Percentiles rank a stretch among this genome's conserved stretches.
Conservation (phyloP, 2,888 invertebrate genomes). For the Caenorhabditis afra region DNA sequence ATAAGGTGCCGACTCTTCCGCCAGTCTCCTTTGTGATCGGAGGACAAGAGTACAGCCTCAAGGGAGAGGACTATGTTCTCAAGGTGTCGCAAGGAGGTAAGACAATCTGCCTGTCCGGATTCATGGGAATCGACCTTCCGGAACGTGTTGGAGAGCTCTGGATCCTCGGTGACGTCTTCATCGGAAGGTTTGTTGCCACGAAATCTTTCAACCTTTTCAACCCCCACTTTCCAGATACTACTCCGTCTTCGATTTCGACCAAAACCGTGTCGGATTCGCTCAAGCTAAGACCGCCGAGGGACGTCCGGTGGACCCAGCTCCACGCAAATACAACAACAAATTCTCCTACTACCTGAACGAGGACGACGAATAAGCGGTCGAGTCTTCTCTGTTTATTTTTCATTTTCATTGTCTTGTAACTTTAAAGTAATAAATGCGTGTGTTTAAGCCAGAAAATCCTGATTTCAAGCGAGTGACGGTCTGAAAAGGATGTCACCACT, state of each 20-base stretch:
- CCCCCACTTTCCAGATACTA: constrained; percentile 77
- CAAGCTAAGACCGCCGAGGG: constrained; percentile 72
- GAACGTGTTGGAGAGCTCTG: constrained; percentile 91
- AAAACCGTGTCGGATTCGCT: constrained; percentile 78
- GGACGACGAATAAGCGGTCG: constrained; percentile 20
- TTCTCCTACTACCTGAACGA: not conserved
- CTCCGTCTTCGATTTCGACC: constrained; percentile 79
- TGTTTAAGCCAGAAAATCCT: not conserved
- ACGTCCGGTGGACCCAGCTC: constrained; percentile 52
- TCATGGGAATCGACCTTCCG: constrained; percentile 96
- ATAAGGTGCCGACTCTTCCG: constrained; percentile 88
- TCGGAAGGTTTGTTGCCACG: constrained; percentile 82
- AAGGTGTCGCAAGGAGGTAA: constrained; percentile 89
- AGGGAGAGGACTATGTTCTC: constrained; percentile 89
- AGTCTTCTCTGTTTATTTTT: not conserved
- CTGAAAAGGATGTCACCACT: constrained; percentile 53
- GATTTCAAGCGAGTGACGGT: constrained; percentile 20
- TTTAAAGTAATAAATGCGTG: no score
- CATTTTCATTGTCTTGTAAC: not conserved
- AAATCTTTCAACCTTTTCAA: no score
- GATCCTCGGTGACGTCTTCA: constrained; percentile 98
- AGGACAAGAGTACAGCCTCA: constrained; percentile 87
- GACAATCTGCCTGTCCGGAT: constrained; percentile 94
- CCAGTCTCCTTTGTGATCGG: constrained; percentile 87
- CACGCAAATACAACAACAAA: constrained; percentile 34